Conservation (phyloP, 1,140 invertebrate species). For the Aphaenogaster floridana region DNA sequence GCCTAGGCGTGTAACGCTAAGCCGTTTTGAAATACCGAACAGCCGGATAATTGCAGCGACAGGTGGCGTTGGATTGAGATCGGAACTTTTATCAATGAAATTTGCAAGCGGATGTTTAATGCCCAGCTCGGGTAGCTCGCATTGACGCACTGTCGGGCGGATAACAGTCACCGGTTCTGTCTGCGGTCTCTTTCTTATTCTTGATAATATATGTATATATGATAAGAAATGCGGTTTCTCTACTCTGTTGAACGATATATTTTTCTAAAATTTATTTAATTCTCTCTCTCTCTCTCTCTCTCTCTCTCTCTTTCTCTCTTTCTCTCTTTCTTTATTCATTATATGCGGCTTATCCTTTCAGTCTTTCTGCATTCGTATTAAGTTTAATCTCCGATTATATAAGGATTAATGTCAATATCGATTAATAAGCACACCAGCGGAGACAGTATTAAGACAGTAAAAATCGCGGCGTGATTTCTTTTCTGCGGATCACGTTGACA, state of each 20-base stretch:
- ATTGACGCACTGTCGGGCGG: slow-evolving; percentile 19
- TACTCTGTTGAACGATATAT: background rate
- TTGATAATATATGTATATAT: background rate
- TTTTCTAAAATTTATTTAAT: slow-evolving; percentile 17
- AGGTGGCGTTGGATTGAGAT: slow-evolving; percentile 46
- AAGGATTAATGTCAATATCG: slow-evolving; percentile 33
- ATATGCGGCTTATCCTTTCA: background rate
- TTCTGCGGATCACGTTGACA: slow-evolving; percentile 1
- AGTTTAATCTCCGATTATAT: slow-evolving; percentile 23
- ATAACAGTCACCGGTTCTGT: slow-evolving; percentile 20
- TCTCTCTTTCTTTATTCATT: background rate
- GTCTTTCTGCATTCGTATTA: slow-evolving; percentile 3
- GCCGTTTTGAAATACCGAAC: slow-evolving; percentile 56
- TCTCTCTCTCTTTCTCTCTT: background rate
- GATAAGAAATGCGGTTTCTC: background rate
- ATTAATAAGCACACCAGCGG: slow-evolving; percentile 8
- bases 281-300: background rate
- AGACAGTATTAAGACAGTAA: slow-evolving; percentile 5
- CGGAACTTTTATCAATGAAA: slow-evolving; percentile 42
- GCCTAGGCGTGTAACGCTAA: slow-evolving; percentile 36
- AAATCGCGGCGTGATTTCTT: background rate
- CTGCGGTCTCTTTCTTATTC: background rate
- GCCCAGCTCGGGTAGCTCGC: background rate
- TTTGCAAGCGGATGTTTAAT: slow-evolving; percentile 46
- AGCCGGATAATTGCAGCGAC: slow-evolving; percentile 49